Conservation (phyloP, 2,888 invertebrate species). For the Charanyca ferruginea region DNA sequence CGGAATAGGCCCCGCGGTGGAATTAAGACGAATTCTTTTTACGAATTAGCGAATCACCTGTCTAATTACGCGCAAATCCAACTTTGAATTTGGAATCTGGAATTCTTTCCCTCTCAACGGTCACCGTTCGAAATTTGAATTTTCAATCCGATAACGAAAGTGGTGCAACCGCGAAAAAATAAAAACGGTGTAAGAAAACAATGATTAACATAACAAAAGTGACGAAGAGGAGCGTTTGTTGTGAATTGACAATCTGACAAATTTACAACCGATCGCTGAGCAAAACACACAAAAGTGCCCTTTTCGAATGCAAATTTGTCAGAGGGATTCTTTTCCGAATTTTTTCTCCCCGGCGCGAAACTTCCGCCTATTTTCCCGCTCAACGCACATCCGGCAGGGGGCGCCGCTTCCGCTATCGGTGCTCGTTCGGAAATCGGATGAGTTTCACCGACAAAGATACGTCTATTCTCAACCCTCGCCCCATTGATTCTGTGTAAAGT, state of each 20-base stretch:
- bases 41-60: slow-evolving; percentile 90
- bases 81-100: slow-evolving; percentile 77
- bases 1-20: slow-evolving; percentile 75
- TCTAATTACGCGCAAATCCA: slow-evolving; percentile 85
- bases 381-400: slow-evolving; percentile 86
- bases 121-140: slow-evolving; percentile 60
- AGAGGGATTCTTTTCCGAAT: slow-evolving; percentile 82
- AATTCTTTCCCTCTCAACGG: slow-evolving; percentile 50
- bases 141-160: slow-evolving; percentile 56
- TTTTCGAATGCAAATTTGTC: slow-evolving; percentile 89
- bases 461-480: slow-evolving; percentile 78
- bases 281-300: slow-evolving; percentile 86
- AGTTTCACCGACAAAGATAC: slow-evolving; percentile 79
- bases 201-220: slow-evolving; percentile 89
- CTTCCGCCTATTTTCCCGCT: slow-evolving; percentile 91
- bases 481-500: slow-evolving; percentile 77
- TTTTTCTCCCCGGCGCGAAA: slow-evolving; percentile 84
- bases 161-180: slow-evolving; percentile 65
- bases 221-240: slow-evolving; percentile 81
- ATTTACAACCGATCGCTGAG: slow-evolving; percentile 87
- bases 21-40: slow-evolving; percentile 86
- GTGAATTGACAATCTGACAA: slow-evolving; percentile 89
- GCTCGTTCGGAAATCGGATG: slow-evolving; percentile 86
- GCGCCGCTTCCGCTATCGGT: slow-evolving; percentile 83
- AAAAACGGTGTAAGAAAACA: slow-evolving; percentile 71